Percentiles rank a stretch among this genome's conserved stretches.
These are phyloP conservation scores for Priapulus caudatus DNA, from an alignment of 2,888 invertebrate genomes.

Conservation along the genomic window DNA sequence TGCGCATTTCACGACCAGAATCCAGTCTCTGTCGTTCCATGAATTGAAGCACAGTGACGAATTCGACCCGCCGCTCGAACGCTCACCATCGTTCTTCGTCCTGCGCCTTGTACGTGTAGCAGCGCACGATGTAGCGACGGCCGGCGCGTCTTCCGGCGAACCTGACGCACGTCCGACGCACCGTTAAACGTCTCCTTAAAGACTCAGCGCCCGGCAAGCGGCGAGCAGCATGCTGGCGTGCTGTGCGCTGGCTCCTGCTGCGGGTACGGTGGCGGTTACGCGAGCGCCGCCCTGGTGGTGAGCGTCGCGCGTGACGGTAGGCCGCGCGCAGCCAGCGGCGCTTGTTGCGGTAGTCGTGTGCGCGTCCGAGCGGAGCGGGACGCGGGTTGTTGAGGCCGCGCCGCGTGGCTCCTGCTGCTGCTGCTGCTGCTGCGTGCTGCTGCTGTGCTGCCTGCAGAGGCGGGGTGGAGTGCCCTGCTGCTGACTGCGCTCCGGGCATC, in stretches of 20 bases:
- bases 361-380: too few species aligned
- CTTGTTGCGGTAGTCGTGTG: neutral
- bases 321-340: neutral
- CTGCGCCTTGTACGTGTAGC: conserved; percentile 81
- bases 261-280: too few species aligned
- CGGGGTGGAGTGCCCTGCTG: neutral
- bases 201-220: conserved; percentile 15
- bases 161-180: conserved; percentile 21
- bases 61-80: conserved; percentile 86
- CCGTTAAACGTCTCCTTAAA: conserved; percentile 16
- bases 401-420: neutral
- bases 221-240: conserved; percentile 18
- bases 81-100: conserved; percentile 87
- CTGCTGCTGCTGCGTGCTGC: neutral
- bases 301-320: neutral
- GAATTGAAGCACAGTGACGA: conserved; percentile 88
- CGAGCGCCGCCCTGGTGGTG: conserved; percentile 5
- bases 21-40: conserved; percentile 77
- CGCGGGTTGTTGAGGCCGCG: too few species aligned
- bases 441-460: neutral
- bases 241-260: neutral
- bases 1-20: conserved; percentile 83
- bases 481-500: too few species aligned
- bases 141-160: conserved; percentile 62
- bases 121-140: conserved; percentile 76